phyloP scores from a whole-genome alignment of 2,797 vertebrate genomes.

The Uromys caudimaculatus region DNA sequence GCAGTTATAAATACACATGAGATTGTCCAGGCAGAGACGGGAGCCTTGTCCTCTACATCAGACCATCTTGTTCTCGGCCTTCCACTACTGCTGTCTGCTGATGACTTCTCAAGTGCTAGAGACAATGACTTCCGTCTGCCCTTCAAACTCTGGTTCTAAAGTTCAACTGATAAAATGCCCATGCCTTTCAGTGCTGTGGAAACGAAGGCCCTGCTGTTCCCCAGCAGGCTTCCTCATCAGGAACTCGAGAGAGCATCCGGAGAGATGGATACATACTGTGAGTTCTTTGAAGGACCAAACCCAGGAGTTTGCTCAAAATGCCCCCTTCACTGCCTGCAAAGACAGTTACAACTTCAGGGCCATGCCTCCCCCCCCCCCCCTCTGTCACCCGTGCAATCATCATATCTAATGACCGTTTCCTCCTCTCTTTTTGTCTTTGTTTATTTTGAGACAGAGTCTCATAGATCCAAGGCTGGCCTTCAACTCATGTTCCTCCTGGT shows the following conservation, averaged over 20 bases:
- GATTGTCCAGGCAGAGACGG: not conserved
- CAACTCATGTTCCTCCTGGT: not conserved
- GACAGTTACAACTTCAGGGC: not conserved
- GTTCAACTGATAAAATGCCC: not conserved
- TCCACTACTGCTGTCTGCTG: not conserved
- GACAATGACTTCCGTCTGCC: not conserved
- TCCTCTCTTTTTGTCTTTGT: not conserved
- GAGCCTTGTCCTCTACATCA: not conserved
- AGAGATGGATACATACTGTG: not conserved
- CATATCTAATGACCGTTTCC: not conserved
- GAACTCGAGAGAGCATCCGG: not conserved
- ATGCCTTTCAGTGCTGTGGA: not conserved
- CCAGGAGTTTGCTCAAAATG: not conserved
- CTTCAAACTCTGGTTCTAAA: slow-evolving; percentile 23
- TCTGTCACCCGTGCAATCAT: not conserved
- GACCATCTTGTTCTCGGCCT: not conserved
- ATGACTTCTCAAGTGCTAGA: not conserved
- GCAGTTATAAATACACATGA: not conserved
- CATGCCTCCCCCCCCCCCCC: not conserved
- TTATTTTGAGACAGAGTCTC: not conserved
- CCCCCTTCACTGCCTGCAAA: not conserved
- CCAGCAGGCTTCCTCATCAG: not conserved
- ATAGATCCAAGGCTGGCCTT: not conserved
- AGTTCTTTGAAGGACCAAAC: slow-evolving; percentile 14
- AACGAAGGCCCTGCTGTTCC: not conserved